Evolutionary conservation across 2,888 invertebrate species (phyloP).

Genomic region (Pristionchus maxplancki): DNA sequence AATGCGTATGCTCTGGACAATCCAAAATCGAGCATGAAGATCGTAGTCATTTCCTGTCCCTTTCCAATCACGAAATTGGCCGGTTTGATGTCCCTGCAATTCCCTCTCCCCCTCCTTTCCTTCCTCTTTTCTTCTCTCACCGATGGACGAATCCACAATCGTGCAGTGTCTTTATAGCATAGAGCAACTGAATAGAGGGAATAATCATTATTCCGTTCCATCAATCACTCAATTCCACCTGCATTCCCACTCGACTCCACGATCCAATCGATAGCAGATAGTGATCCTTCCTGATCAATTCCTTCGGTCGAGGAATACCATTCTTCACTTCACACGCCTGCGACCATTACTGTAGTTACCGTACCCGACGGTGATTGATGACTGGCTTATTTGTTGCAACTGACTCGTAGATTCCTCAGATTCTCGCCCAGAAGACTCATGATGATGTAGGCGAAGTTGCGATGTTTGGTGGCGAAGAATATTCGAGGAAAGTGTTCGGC

Average conservation of each 20-base stretch:
- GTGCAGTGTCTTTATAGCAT: constrained; percentile 62
- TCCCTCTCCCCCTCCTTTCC: neutral
- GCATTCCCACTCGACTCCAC: constrained; percentile 7
- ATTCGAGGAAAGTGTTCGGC: constrained; percentile 67
- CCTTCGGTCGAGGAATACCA: neutral
- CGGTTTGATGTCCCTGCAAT: constrained; percentile 19
- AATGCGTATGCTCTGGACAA: neutral
- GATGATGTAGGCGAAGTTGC: constrained; percentile 67
- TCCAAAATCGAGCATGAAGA: constrained; percentile 26
- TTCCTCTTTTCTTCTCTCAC: neutral
- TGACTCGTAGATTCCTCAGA: constrained; percentile 59
- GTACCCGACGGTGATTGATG: neutral
- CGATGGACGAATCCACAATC: constrained; percentile 64
- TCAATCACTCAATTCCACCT: neutral
- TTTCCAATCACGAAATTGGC: constrained; percentile 18
- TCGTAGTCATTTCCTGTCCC: neutral
- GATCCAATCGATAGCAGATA: neutral
- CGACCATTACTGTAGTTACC: neutral
- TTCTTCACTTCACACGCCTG: constrained; percentile 59
- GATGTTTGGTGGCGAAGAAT: constrained; percentile 62
- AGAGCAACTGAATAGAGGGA: constrained; percentile 51
- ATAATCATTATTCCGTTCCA: too few species aligned
- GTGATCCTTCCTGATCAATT: neutral
- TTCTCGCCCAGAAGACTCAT: constrained; percentile 69
- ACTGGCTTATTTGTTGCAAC: too few species aligned